Percentiles rank a stretch among this genome's conserved stretches.
Evolutionary conservation across 1,140 invertebrate genomes (phyloP).

Genomic region (Drosophila athabasca): DNA sequence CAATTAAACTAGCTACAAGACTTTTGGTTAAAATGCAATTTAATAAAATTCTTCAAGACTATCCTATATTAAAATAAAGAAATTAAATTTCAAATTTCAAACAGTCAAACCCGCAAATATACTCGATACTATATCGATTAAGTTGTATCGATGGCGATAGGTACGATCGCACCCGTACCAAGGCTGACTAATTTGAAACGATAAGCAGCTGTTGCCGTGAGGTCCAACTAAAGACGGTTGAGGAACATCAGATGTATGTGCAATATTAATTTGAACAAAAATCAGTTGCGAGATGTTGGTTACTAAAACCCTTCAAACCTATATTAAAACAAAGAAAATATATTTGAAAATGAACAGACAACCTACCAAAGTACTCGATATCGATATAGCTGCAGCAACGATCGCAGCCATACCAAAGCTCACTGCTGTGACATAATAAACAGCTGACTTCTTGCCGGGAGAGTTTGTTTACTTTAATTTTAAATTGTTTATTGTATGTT

Average conservation of each 20-base stretch:
- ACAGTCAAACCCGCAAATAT: not conserved
- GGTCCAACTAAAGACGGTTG: too few relatives aligned
- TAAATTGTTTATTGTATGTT: not conserved
- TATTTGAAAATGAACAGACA: not conserved
- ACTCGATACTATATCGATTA: not conserved
- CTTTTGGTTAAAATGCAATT: too few relatives aligned
- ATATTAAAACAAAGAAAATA: not conserved
- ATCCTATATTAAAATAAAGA: not conserved
- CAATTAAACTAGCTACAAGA: too few relatives aligned
- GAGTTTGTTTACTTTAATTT: not conserved
- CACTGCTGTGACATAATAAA: not conserved
- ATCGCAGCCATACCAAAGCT: not conserved
- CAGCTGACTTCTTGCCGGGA: conserved; percentile 19
- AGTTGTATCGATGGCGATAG: conserved; percentile 5
- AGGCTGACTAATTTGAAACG: conserved; percentile 20
- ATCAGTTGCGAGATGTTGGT: too few relatives aligned
- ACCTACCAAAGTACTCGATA: not conserved
- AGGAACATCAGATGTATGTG: too few relatives aligned
- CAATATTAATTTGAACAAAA: too few relatives aligned
- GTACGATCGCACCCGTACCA: not conserved
- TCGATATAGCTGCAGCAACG: not conserved
- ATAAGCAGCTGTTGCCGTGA: too few relatives aligned
- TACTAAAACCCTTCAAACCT: too few relatives aligned
- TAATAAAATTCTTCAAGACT: too few relatives aligned
- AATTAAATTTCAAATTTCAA: not conserved